Base-by-base conservation (phyloP, 2,888 invertebrate species). In the Palloptera scutellata region DNA sequence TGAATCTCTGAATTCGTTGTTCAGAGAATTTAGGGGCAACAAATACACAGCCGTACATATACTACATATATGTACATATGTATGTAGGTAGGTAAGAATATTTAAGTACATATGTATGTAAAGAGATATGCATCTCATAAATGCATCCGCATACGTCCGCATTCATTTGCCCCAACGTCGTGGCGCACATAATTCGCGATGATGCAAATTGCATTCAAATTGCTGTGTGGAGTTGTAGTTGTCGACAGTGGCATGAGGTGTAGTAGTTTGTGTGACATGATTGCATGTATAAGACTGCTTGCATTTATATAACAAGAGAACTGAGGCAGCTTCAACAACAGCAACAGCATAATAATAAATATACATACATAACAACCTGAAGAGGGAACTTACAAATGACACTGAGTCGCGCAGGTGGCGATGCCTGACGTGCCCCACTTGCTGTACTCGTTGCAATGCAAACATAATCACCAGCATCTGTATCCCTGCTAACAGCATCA, bases 341-440 rank as follows among this genome's bases (percentile, higher is more conserved):
- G 13, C 48, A 48, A 48, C 48, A 48, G 8, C 48, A 48, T 1
- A n/a, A 19, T 0, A 53, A 17, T 8, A 53, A 53, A 53, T 15
- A 17, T 17, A 53, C 15, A 15, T 53, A 8, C 13, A 9, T 15
- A n/a, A 19, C 13, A 19, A 53, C 19, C 4, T 19, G 8, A 5
- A 19, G 19, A 19, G 12, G 19, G 15, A 15, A 66, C 66, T 85
- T 78, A 85, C 84, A 83, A 75, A 85, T 84, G 65, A 85, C 77
- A 76, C 77, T 83, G 74, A 85, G 78, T 71, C 79, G 80, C 62
- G 84, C 85, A 70, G 84, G 81, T 43, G 85, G 84, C 67, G 84
- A 85, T 64, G 84, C 85, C 76, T 83, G 82, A 71, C 85, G 79
- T 76, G 85, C 85, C 70, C 84, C 84, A 75, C 80, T 85, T 72